Evolutionary conservation across 2,797 vertebrate genomes (phyloP).

Genomic region (Chloroceryle inda): DNA sequence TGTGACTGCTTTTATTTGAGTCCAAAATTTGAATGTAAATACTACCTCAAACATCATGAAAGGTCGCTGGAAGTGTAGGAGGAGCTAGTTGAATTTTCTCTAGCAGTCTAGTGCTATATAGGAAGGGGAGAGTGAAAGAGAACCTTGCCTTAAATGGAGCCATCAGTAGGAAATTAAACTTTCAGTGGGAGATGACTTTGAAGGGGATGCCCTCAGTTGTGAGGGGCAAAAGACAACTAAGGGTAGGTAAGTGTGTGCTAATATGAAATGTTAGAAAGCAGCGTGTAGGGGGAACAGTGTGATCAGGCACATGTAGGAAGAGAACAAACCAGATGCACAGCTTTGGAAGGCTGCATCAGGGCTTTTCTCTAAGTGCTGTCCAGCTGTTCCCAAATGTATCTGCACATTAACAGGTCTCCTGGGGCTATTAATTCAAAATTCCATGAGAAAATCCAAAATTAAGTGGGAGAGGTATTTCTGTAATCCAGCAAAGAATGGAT

Average conservation of each 20-base stretch:
- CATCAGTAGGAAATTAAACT: constrained; percentile 25
- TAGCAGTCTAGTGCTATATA: neutral
- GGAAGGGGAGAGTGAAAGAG: neutral
- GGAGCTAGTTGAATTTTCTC: neutral
- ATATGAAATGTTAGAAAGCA: neutral
- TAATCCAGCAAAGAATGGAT: constrained; percentile 4
- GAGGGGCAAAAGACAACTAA: neutral
- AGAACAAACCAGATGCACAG: neutral
- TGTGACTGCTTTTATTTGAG: neutral
- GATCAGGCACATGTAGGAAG: neutral
- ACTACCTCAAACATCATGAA: neutral
- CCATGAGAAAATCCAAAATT: constrained; percentile 51
- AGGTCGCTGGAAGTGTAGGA: neutral
- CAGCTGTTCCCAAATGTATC: constrained; percentile 48
- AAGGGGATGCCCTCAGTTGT: neutral
- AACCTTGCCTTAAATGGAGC: neutral
- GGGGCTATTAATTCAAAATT: constrained; percentile 32
- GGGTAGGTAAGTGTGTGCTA: constrained; percentile 2
- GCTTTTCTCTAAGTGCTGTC: constrained; percentile 10
- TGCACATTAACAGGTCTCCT: neutral
- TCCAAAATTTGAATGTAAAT: constrained; percentile 6
- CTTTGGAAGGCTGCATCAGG: neutral
- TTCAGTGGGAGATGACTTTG: neutral
- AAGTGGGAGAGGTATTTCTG: constrained; percentile 32
- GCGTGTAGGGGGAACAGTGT: neutral